Base-by-base conservation (phyloP, 2,888 invertebrate species). In the Cremastobaeus sp. region DNA sequence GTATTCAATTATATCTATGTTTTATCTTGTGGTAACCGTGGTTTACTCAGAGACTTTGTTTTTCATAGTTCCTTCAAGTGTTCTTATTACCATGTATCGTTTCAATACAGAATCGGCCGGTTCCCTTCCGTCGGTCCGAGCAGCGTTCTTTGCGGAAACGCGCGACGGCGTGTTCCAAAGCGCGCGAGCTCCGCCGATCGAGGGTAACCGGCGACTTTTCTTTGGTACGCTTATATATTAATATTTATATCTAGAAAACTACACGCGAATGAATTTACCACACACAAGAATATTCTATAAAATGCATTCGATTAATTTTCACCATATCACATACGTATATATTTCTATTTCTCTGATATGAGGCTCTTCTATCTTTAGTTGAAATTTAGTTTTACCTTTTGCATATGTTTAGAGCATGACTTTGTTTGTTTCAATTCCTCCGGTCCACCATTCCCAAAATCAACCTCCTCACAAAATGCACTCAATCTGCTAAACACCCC, bases 321-420 rank as follows among this genome's bases (percentile, higher is more conserved):
- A 79, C 70, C 73, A 79, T 79, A 77, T 78, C 77, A 79, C 70
- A 62, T 79, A 79, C 76, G 81, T 82, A 83, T 82, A 84, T 83
- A 79, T 84, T 81, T 85, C 79, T 84, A 84, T 82, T 80, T 86
- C 82, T 86, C 85, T 86, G 85, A 86, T 84, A 86, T 86, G 85
- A 86, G 84, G 86, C 86, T 87, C 86, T 87, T 84, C 83, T 86
- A 84, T 87, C 86, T 86, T 86, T 87, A 87, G 86, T 86, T 86
- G 79, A 84, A 79, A 84, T 87, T 87, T 87, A 87, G 87, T 87
- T 87, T 83, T 86, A 86, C 85, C 82, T 86, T 87, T 87, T 87
- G 87, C 87, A 87, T 84, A 87, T 87, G 87, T 87, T 85, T 87
- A 87, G 87, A 86, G 87, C 87, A 87, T 87, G 87, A 84, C 81